These are phyloP conservation scores for Megalurothrips usitatus DNA, from an alignment of 2,888 invertebrate species.

Conservation along the genomic window DNA sequence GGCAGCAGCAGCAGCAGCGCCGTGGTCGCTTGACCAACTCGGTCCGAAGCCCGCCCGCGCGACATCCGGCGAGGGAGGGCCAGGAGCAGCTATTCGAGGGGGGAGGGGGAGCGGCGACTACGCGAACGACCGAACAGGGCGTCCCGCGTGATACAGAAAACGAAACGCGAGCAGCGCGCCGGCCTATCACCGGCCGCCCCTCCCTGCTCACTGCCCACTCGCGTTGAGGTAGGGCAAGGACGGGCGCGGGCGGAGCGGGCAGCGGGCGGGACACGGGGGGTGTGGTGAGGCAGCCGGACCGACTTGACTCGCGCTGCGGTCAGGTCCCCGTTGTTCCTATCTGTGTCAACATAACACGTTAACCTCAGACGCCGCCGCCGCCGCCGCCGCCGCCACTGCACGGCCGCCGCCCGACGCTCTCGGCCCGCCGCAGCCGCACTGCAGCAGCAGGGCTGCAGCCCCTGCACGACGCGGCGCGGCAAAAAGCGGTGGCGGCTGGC, in stretches of 20 bases:
- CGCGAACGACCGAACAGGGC: too few species aligned
- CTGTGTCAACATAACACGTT: slow-evolving; percentile 20
- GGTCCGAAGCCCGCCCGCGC: too few species aligned
- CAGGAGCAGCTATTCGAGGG: too few species aligned
- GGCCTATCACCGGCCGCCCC: neutral
- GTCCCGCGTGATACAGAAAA: neutral
- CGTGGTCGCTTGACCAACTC: too few species aligned
- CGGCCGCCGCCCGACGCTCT: neutral
- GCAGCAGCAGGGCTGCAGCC: neutral
- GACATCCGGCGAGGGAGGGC: too few species aligned
- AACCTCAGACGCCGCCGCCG: neutral
- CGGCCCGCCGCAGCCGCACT: neutral
- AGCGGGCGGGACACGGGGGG: neutral
- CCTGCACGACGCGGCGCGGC: too few species aligned
- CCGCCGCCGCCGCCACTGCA: neutral
- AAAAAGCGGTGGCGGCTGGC: neutral
- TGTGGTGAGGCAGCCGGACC: too few species aligned
- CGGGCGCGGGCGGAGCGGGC: neutral
- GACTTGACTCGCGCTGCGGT: neutral
- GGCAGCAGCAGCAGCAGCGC: too few species aligned
- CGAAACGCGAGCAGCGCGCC: neutral
- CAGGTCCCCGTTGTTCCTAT: slow-evolving; percentile 24
- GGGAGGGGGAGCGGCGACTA: too few species aligned
- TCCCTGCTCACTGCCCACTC: too few species aligned
- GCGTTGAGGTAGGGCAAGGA: too few species aligned